These are phyloP conservation scores for Neofelis nebulosa DNA, from an alignment of 2,113 vertebrate species.

Conservation along the genomic window DNA sequence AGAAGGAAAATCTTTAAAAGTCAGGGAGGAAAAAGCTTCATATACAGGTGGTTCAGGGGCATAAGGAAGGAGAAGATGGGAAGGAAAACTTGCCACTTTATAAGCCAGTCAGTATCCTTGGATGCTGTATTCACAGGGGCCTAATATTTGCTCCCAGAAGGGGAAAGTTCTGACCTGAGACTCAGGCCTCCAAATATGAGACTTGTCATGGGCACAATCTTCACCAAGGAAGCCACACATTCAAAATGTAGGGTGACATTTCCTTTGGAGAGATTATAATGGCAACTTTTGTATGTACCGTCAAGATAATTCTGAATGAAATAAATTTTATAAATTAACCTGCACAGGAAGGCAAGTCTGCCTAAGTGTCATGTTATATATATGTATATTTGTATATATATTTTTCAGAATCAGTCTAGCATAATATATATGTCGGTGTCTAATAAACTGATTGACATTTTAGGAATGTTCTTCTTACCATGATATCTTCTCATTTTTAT, in stretches of 20 bases:
- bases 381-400: background rate
- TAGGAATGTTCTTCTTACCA: background rate
- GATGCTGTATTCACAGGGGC: background rate
- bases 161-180: background rate
- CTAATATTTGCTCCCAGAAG: background rate
- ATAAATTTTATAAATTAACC: background rate
- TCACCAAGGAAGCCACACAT: background rate
- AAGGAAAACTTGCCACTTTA: background rate
- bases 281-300: background rate
- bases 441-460: background rate
- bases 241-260: background rate
- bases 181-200: background rate
- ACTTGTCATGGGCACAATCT: background rate
- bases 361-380: background rate
- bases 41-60: background rate
- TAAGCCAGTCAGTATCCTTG: background rate
- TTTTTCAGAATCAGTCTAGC: background rate
- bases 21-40: background rate
- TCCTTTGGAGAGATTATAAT: background rate
- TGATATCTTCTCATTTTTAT: conserved; percentile 2
- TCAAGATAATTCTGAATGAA: background rate
- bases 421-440: background rate
- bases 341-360: background rate
- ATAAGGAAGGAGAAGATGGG: background rate
- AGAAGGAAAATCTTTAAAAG: background rate